Base-by-base conservation (phyloP, 1,140 invertebrate species). In the Macrocentrus cingulum region DNA sequence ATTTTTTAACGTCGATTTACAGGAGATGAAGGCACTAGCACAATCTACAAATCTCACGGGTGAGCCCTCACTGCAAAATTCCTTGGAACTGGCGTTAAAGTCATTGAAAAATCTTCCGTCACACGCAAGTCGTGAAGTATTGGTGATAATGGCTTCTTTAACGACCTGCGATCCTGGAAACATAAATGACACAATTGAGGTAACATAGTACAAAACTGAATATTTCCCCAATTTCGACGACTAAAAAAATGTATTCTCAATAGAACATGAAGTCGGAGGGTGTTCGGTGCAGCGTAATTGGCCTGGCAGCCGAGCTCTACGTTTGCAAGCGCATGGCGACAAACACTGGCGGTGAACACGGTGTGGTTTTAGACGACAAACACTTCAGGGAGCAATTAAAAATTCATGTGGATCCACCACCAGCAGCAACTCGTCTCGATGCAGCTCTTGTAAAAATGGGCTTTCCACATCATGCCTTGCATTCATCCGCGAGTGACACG, bases 91-190 rank as follows among this genome's bases (percentile, higher is more conserved):
- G 50, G 95, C 94, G 4, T 71, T 89, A 1, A 86, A 91, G 66
- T 89, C 90, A 3, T 81, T 99, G n/a, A 90, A 90, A 72, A 85
- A 95, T 50, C 85, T 99, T 67, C 96, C 96, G 2, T 84, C 88
- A 1, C 95, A 99, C 81, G 92, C 95, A 0, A 98, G 94, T 58
- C 82, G 94, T 68, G 95, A 98, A 81, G 85, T 98, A 36, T 78
- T 94, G n/a, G 80, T 98, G 3, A 85, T 99, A 8, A 88, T 95
- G 82, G 95, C 92, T 1, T 96, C 94, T 68, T 82, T 99, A 20
- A 98, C 96, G 1, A 96, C 95, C 1, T 98, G 96, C 81, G 97
- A 99, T 82, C 97, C 97, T 16, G 87, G 91, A 18, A 93, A 98
- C 70, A 97, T 99, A 20, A 88, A 86, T 63, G 82, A 83, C 53